Base-by-base conservation (phyloP, 2,888 invertebrate species). In the Mesoligia furuncula region DNA sequence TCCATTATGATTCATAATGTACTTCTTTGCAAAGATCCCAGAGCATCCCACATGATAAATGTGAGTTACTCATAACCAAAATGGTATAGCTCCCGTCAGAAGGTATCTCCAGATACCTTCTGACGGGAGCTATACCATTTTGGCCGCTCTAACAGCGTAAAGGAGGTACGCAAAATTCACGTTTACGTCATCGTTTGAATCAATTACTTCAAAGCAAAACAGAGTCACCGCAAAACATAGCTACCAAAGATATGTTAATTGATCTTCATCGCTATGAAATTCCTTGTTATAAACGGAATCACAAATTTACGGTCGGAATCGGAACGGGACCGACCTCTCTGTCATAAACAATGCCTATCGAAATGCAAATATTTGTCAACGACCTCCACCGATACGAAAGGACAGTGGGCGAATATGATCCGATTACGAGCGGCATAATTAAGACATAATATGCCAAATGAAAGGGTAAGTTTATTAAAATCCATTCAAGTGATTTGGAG, bases 311-410 rank as follows among this genome's bases (percentile, higher is more conserved):
- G 77, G 83, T 76, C 74, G 75, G 70, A 79, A 80, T 79, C 64
- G 79, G 61, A 74, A 75, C 69, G 70, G 65, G 64, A 65, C 77
- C 80, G 71, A 65, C 65, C 66, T 83, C 72, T 84, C 77, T 51
- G 66, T 77, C 82, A 88, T 87, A 86, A 85, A 88, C 82, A 85
- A 85, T 77, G 85, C 81, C 87, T 83, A 87, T 85, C 80, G 68
- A 85, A 87, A 89, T 88, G 90, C 87, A 89, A 90, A 89, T 89
- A 89, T 90, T 88, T 86, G 85, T 77, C 83, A 81, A 83, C 85
- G 83, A 88, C 81, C 80, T 85, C 83, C 71, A 73, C 31, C 78
- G 80, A 45, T 45, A 78, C 81, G 62, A 84, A 85, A 85, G 69
- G 69, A 39, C n/a, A 36, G 20, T 69, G 69, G 64, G 64, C 2